Conservation (phyloP, 2,113 vertebrate species). For the Shinisaurus crocodilurus region DNA sequence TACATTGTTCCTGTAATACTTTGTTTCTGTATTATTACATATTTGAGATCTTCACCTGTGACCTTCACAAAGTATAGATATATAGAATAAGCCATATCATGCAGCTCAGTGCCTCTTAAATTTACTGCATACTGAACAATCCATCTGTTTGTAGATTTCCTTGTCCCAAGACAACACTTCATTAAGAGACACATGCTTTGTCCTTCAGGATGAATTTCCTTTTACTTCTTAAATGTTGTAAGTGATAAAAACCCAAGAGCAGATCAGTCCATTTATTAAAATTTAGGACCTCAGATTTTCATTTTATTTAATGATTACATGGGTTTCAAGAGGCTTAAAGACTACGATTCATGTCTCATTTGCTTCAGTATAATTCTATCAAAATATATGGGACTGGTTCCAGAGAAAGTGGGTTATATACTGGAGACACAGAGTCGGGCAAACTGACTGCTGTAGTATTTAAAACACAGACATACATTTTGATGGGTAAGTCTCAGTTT, state of each 20-base stretch:
- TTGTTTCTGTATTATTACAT: not conserved
- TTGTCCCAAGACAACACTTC: slow-evolving; percentile 61
- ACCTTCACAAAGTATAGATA: slow-evolving; percentile 57
- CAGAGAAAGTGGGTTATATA: not conserved
- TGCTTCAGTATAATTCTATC: not conserved
- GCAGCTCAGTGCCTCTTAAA: slow-evolving; percentile 43
- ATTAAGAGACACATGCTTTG: slow-evolving; percentile 56
- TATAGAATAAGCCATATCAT: slow-evolving; percentile 16
- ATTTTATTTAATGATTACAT: slow-evolving; percentile 40
- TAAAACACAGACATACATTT: not conserved
- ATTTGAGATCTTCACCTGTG: slow-evolving; percentile 23
- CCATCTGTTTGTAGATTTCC: slow-evolving; percentile 51
- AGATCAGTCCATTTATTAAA: slow-evolving; percentile 60
- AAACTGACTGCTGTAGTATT: not conserved
- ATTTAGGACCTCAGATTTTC: slow-evolving; percentile 47
- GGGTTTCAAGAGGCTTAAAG: slow-evolving; percentile 45
- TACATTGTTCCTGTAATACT: not conserved
- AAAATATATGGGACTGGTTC: not conserved
- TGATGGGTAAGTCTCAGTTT: not conserved
- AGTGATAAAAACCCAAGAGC: slow-evolving; percentile 58
- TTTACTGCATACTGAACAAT: slow-evolving; percentile 55
- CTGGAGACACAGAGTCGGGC: not conserved
- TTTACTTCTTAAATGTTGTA: slow-evolving; percentile 60
- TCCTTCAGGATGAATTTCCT: slow-evolving; percentile 65
- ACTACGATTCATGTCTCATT: slow-evolving; percentile 18